Base-by-base conservation (phyloP, 1,140 invertebrate species). In the Diabrotica undecimpunctata region DNA sequence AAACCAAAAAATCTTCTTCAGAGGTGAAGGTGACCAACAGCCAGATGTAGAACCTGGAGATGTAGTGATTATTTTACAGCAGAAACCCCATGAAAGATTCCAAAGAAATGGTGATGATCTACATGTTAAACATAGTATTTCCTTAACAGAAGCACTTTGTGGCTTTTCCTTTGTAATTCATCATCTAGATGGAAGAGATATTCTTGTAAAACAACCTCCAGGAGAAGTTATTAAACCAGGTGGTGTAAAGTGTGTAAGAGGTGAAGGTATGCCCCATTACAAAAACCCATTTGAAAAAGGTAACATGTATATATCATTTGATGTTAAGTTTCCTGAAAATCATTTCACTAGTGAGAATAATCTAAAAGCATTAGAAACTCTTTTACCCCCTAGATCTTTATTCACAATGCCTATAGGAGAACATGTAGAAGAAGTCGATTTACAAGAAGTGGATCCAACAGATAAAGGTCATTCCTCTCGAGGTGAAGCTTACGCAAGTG, bases 241-340 rank as follows among this genome's bases (percentile, higher is more conserved):
- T 69, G 89, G 90, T 67, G 77, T 93, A 2, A 95, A 93, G 79
- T 87, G 87, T 66, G 85, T 98, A 52, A 81, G 85, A 63, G 87
- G 87, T 35, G 93, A 96, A 81, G 96, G 96, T 6, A 98, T 98
- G 96, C 96, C 96, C 0, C 81, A 85, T 7, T 88, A 90, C 71
- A 89, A 88, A 72, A 89, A 92, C 79, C 89, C 91, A 46, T 90
- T 91, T 75, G 88, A 94, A 67, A 90, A 88, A 74, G 95, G 95
- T 50, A 88, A 92, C 77, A 80, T 97, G n/a, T 92, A 93, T 74
- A 86, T 97, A 61, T 87, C 90, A 71, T 96, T 97, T 81, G 85
- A 86, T 74, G 88, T 97, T 10, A 85, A 84, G 59, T 96, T 97
- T 77, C 95, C 95, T 38, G 82, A 87, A 65, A 89, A 87, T 70